These are phyloP conservation scores for Frieseomelitta varia DNA, from an alignment of 1,140 invertebrate species.

Conservation along the genomic window DNA sequence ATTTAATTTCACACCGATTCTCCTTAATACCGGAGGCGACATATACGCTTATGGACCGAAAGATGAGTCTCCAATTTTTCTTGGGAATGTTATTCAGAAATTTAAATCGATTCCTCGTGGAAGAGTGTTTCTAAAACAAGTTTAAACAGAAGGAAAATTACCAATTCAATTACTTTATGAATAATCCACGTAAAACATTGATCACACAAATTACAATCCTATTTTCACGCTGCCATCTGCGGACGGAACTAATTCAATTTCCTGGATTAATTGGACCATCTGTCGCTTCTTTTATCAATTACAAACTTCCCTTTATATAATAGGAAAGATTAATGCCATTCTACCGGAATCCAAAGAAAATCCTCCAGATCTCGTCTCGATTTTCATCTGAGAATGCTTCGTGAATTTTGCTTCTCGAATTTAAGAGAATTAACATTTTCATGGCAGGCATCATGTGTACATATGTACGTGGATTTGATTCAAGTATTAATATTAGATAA, in stretches of 20 bases:
- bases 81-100: no score
- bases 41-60: background rate
- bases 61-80: background rate
- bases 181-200: background rate
- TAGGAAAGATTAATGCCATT: background rate
- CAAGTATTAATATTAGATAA: no score
- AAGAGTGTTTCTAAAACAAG: background rate
- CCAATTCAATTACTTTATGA: background rate
- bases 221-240: background rate
- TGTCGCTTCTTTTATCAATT: conserved; percentile 14
- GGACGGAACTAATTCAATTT: conserved; percentile 8
- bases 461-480: no score
- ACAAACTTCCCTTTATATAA: background rate
- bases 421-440: background rate
- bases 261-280: conserved; percentile 1
- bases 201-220: background rate
- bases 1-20: background rate
- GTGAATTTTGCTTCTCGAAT: background rate
- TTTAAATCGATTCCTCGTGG: background rate
- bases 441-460: no score
- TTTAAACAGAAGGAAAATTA: background rate
- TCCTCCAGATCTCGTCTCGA: background rate
- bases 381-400: background rate
- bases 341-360: background rate
- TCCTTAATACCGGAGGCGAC: no score